Evolutionary conservation across 1,140 invertebrate genomes (phyloP).

Genomic region (Drosophila auraria): DNA sequence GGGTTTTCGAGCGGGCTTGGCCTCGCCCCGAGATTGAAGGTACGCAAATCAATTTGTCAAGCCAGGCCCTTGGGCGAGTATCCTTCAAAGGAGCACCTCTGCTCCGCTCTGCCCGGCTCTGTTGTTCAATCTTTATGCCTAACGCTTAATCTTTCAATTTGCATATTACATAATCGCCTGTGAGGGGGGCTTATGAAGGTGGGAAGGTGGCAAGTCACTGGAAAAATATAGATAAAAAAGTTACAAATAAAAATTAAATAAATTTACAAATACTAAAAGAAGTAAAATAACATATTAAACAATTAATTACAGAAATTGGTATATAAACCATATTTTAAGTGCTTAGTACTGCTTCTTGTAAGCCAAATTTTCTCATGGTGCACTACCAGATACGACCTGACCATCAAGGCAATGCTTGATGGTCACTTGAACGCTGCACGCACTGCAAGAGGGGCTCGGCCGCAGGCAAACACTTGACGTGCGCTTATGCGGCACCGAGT

Average conservation of each 20-base stretch:
- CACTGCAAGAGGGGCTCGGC: conserved; percentile 10
- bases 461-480: conserved; percentile 66
- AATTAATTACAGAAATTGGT: no score
- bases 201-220: neutral
- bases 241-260: neutral
- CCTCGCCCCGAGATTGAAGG: conserved; percentile 7
- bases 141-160: conserved; percentile 74
- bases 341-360: neutral
- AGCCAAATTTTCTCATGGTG: conserved; percentile 3
- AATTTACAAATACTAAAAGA: neutral
- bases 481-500: conserved; percentile 68
- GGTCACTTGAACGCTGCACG: conserved; percentile 64
- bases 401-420: conserved; percentile 68
- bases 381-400: conserved; percentile 31
- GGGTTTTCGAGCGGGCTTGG: conserved; percentile 1
- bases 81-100: conserved; percentile 22
- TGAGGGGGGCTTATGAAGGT: conserved; percentile 13
- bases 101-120: neutral
- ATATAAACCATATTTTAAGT: neutral
- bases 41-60: conserved; percentile 38
- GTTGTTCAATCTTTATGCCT: conserved; percentile 32
- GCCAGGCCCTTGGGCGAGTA: conserved; percentile 4
- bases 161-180: conserved; percentile 81
- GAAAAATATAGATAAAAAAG: neutral
- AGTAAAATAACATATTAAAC: neutral